Evolutionary conservation across 2,113 vertebrate genomes (phyloP), one percentile per base, ranked within the genome.

Genomic region (Calypte anna): DNA sequence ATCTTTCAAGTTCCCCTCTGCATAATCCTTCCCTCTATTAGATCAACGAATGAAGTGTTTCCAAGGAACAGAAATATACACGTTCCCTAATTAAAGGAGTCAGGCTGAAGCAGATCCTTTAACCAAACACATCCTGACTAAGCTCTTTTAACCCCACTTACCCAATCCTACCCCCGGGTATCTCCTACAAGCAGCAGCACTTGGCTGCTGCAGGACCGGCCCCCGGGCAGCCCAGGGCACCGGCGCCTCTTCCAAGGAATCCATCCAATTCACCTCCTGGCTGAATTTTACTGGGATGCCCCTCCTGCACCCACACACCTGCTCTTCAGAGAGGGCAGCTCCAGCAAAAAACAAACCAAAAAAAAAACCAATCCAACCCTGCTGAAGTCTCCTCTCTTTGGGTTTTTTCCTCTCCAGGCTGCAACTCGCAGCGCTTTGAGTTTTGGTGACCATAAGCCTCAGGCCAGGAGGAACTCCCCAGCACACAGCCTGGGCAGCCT

Each of bases 41-140:
- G 82, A 46, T 70, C 93, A 93, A 91, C 27, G 72, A 96, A 94
- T 63, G 17, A 93, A 96, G 50, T n/a, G 30, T 73, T 93, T 93
- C 82, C 76, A 97, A 88, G 84, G 53, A 94, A 62, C 66, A 95
- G 70, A 91, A 73, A 76, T 54, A 68, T 57, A 68, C 44, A 57
- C 8, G n/a, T 80, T 91, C 20, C 72, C 73, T 96, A 96, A 97
- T 96, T 95, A 96, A 54, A 88, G 54, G 69, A 96, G 82, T 84
- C 82, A 78, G 85, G 88, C 88, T 75, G 72, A 28, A 96, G 93
- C 91, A 96, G 80, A 94, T 95, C 93, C 86, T 85, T 93, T 68
- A 58, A 94, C 82, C 70, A 83, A 85, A 75, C 53, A 69, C 33
- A 86, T 88, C 93, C 86, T 94, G 93, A 94, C 70, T 95, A 93